A percentile compares a stretch with the other conserved stretches of the same genome.
phyloP scores from a whole-genome alignment of 2,888 invertebrate genomes.

The Nysson spinosus region DNA sequence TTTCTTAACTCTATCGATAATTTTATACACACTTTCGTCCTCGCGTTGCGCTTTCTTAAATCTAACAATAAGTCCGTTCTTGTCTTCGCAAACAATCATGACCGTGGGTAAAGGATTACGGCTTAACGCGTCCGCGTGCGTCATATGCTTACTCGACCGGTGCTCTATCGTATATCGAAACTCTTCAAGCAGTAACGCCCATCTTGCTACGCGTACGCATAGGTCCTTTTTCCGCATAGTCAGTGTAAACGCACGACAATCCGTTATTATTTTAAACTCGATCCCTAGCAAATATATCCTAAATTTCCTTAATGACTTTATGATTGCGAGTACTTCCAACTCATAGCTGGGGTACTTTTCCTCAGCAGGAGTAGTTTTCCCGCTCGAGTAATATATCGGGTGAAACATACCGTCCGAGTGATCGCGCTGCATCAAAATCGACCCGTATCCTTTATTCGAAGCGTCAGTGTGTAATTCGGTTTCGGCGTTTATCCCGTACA shows the following conservation, averaged over 20 bases:
- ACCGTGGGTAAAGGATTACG: slow-evolving; percentile 34
- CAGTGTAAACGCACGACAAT: slow-evolving; percentile 42
- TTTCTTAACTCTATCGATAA: slow-evolving; percentile 12
- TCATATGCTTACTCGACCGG: slow-evolving; percentile 34
- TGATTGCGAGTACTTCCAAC: slow-evolving; percentile 13
- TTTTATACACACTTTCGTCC: slow-evolving; percentile 16
- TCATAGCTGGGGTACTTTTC: slow-evolving; percentile 27
- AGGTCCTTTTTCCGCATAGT: slow-evolving; percentile 46
- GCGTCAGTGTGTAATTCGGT: slow-evolving; percentile 32
- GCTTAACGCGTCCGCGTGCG: slow-evolving; percentile 56
- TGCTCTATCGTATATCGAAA: slow-evolving; percentile 41
- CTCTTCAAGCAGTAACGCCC: slow-evolving; percentile 10
- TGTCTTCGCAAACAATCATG: slow-evolving; percentile 9
- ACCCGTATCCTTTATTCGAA: slow-evolving; percentile 8
- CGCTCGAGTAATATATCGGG: slow-evolving; percentile 17
- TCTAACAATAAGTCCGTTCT: slow-evolving; percentile 11
- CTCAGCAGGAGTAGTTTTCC: background rate
- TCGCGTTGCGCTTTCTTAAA: slow-evolving; percentile 31
- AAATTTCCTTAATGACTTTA: slow-evolving; percentile 9
- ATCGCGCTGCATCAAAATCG: slow-evolving; percentile 24
- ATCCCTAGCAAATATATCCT: slow-evolving; percentile 14
- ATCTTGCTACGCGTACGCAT: slow-evolving; percentile 11
- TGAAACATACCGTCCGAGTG: slow-evolving; percentile 19
- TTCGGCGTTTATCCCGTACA: slow-evolving; percentile 34
- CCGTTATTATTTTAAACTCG: slow-evolving; percentile 29